Base-by-base conservation (phyloP, 2,888 invertebrate species). In the Anthophora plumipes region DNA sequence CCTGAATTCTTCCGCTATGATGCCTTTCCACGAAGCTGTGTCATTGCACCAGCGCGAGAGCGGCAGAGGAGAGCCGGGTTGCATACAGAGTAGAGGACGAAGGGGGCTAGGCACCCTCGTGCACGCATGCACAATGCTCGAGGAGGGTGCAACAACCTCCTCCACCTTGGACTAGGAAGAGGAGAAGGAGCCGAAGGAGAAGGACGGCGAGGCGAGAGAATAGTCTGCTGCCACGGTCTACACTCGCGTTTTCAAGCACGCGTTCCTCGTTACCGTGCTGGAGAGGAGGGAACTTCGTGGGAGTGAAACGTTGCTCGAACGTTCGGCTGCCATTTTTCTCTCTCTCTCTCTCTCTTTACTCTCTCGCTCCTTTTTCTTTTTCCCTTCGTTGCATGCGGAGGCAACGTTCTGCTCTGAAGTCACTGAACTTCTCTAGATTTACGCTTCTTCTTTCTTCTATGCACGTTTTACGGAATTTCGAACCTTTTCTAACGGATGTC, bases 101-200 rank as follows among this genome's bases (percentile, higher is more conserved):
- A 78, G 76, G 76, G 80, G 74, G 79, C 71, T 84, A 64, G 81
- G 79, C 85, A 86, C 86, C 86, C 87, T 86, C 80, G 76, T 68
- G 77, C 82, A 82, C 75, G 83, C 86, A 87, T 83, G 82, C 88
- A 83, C 81, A 85, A 82, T 87, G 82, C 72, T 70, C 74, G 84
- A 72, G 70, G 67, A 85, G 88, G 88, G 87, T 85, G 87, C 88
- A 86, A 88, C 87, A 89, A 89, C 88, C 88, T 88, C 74, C 71
- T 79, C 79, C 73, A 73, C 77, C 85, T 81, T 86, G 77, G 77
- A 75, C 80, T 77, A 84, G 71, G 76, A 83, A 76, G 68, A 71
- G 76, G 69, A 70, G 72, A 46, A 63, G 50, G 48, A 48, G 73
- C 25, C 55, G 55, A 50, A 57, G 74, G 63, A 64, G 74, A 66